A percentile compares a stretch with the other conserved stretches of the same genome.
phyloP scores from a whole-genome alignment of 2,113 vertebrate species.

The Elephantulus edwardii region DNA sequence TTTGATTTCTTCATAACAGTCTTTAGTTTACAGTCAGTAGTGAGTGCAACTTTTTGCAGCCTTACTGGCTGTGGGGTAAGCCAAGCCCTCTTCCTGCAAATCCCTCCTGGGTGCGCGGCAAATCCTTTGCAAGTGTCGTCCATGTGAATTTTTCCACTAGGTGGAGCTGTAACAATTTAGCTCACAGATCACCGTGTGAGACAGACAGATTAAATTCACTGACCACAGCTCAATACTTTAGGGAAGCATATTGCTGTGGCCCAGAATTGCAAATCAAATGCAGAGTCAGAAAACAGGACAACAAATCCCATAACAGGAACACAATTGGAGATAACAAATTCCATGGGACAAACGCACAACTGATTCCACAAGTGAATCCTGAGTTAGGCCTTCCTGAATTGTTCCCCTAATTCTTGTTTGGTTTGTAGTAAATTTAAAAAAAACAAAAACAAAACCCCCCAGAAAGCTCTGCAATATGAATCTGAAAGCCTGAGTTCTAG shows the following conservation, averaged over 20 bases:
- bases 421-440: neutral
- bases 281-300: conserved; percentile 72
- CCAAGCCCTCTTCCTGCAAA: neutral
- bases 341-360: conserved; percentile 65
- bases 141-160: conserved; percentile 66
- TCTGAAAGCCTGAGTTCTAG: neutral
- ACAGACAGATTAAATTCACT: conserved; percentile 62
- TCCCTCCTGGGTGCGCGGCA: neutral
- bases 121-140: neutral
- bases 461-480: neutral
- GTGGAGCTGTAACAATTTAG: conserved; percentile 79
- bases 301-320: conserved; percentile 70
- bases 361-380: conserved; percentile 62
- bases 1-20: conserved; percentile 61
- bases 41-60: conserved; percentile 25
- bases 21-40: conserved; percentile 44
- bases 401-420: conserved; percentile 22
- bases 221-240: conserved; percentile 65
- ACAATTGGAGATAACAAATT: conserved; percentile 74
- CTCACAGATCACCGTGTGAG: conserved; percentile 53
- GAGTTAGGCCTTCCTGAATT: neutral
- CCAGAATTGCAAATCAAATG: conserved; percentile 74
- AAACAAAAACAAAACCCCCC: too few relatives aligned
- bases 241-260: conserved; percentile 57
- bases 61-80: neutral